Base-by-base conservation (phyloP, 1,140 invertebrate genomes). In the Aphaenogaster ashmeadi region DNA sequence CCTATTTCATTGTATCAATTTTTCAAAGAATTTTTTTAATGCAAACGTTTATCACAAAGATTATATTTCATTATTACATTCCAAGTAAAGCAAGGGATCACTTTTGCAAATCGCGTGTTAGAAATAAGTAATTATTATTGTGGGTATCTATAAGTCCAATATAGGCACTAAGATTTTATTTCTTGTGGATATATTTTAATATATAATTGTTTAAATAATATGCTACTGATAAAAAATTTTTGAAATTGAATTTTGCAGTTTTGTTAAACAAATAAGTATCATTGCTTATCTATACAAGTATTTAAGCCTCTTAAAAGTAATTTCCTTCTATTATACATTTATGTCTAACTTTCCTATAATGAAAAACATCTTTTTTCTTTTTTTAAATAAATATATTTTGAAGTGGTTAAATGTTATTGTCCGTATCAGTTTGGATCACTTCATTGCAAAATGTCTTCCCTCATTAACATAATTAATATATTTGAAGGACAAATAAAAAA, bases 91-190 rank as follows among this genome's bases (percentile, higher is more conserved):
- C 36, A 41, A 52, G 50, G 18, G 1, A n/a, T 74, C 11, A 41
- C 7, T 75, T 74, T 33, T 66, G 36, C 33, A 38, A 38, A 66
- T 66, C 18, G 18, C 21, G 6, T 8, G 4, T 33, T 64, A 64
- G 5, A 78, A 54, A 56, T 74, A 21, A 75, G 7, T 72, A 50
- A 21, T 41, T 2, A 38, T 38, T 74, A 54, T 54, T 33, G 9
- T 33, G 64, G 21, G 5, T 64, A 78, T 64, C 64, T 78, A 27
- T 54, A 75, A 75, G 15, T 38, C 18, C 36, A 54, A 54, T 41
- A 62, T 64, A 78, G 56, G 18, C 56, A 78, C 56, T 36, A 64
- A 18, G 36, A 78, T 78, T 33, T 78, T 47, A 64, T 15, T 44
- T 6, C 8, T 64, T 64, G 2, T 33, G 18, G 11, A 64, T 33